Conservation (phyloP, 2,113 vertebrate genomes). For the Cyprinodon brontotheroides region DNA sequence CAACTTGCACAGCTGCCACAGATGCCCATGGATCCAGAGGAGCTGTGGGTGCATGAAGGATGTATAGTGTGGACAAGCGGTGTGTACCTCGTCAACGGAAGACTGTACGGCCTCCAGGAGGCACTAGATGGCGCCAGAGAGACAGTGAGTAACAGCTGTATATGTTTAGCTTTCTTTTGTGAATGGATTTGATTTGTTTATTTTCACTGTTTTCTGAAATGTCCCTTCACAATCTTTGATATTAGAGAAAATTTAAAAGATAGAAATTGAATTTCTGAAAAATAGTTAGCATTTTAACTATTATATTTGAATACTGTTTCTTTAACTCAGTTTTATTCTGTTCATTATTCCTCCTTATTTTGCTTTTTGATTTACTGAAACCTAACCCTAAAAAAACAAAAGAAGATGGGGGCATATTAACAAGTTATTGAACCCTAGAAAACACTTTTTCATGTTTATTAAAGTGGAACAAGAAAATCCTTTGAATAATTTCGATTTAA, state of each 20-base stretch:
- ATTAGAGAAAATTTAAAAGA: too few species aligned
- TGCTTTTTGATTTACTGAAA: neutral
- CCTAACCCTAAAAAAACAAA: too few species aligned
- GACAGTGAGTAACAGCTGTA: constrained; percentile 84
- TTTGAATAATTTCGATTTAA: too few species aligned
- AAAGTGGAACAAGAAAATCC: too few species aligned
- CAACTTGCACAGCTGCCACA: constrained; percentile 95
- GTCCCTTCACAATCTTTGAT: neutral
- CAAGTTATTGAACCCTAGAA: neutral
- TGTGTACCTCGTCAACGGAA: constrained; percentile 96
- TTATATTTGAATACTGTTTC: neutral
- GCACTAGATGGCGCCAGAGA: constrained; percentile 97
- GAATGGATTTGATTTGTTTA: neutral
- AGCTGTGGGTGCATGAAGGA: constrained; percentile 98
- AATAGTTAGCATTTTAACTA: neutral
- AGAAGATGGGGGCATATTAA: neutral
- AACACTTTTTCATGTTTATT: neutral
- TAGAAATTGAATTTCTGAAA: too few species aligned
- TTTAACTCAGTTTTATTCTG: neutral
- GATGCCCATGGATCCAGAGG: constrained; percentile 98
- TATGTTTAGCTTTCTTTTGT: constrained; percentile 2
- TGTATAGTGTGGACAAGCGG: constrained; percentile 99
- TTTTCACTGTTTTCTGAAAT: neutral
- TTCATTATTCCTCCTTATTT: neutral
- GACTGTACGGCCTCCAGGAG: constrained; percentile 96